Percentiles rank a stretch among this genome's conserved stretches.
These are phyloP conservation scores for Pimephales promelas DNA, from an alignment of 2,113 vertebrate genomes.

Conservation along the genomic window DNA sequence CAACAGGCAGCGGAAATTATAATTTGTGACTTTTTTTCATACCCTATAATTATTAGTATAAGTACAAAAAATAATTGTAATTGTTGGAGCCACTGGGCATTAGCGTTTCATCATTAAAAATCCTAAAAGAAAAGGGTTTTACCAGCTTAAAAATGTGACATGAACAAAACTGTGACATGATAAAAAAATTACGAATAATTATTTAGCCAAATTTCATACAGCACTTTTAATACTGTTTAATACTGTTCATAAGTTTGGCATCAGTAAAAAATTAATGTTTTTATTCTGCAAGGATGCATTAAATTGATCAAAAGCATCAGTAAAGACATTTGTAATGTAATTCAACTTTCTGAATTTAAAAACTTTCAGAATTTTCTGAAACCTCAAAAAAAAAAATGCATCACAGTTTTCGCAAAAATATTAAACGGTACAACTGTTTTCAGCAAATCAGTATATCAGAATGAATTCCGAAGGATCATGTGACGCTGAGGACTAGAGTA, in stretches of 20 bases:
- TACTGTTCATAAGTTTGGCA: neutral
- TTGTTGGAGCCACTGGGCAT: neutral
- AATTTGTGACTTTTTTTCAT: neutral
- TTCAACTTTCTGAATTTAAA: neutral
- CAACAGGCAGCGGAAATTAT: neutral
- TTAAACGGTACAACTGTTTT: neutral
- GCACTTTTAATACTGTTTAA: conserved; percentile 21
- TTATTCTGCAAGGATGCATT: neutral
- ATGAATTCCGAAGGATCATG: neutral
- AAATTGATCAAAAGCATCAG: neutral
- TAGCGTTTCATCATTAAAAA: neutral
- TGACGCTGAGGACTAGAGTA: neutral
- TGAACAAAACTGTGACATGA: conserved; percentile 33
- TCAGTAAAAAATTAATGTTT: neutral
- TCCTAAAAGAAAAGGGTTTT: neutral
- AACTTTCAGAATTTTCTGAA: too few relatives aligned
- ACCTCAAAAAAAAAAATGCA: neutral
- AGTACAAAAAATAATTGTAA: neutral
- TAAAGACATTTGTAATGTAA: neutral
- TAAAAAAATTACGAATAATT: conserved; percentile 12
- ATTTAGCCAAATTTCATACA: conserved; percentile 22
- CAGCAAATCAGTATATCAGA: too few relatives aligned
- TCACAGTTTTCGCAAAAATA: neutral
- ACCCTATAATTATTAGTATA: neutral
- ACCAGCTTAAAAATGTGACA: neutral